Evolutionary conservation across 2,113 vertebrate genomes (phyloP).

Genomic region (Syrmaticus mikado): DNA sequence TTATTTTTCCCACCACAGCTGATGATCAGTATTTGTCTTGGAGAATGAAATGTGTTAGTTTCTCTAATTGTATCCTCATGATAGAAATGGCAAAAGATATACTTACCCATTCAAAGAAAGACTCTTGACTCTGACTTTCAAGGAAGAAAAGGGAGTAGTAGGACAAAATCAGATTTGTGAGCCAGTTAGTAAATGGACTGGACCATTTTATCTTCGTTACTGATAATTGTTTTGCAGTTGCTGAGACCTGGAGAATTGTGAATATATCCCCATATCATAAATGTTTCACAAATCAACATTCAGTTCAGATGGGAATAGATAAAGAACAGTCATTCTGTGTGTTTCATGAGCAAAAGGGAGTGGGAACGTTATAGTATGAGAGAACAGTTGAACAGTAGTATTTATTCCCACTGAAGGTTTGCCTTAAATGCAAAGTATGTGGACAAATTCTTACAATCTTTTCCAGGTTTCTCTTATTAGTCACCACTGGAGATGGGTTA

Average conservation of each 20-base stretch:
- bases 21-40: constrained; percentile 2
- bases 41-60: constrained; percentile 1
- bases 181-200: not conserved
- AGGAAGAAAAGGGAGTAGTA: not conserved
- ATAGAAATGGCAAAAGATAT: not conserved
- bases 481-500: not conserved
- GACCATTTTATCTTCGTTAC: constrained; percentile 39
- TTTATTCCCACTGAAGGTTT: not conserved
- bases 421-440: not conserved
- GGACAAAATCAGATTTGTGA: constrained; percentile 12
- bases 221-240: constrained; percentile 27
- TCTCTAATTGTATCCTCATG: not conserved
- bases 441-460: not conserved
- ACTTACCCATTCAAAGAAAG: not conserved
- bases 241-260: not conserved
- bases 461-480: not conserved
- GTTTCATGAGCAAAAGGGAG: not conserved
- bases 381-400: not conserved
- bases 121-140: not conserved
- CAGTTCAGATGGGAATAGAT: not conserved
- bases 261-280: not conserved
- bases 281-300: not conserved
- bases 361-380: not conserved
- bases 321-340: not conserved
- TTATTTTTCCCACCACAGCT: not conserved